Base-by-base conservation (phyloP, 2,113 vertebrate species). In the Caretta caretta region DNA sequence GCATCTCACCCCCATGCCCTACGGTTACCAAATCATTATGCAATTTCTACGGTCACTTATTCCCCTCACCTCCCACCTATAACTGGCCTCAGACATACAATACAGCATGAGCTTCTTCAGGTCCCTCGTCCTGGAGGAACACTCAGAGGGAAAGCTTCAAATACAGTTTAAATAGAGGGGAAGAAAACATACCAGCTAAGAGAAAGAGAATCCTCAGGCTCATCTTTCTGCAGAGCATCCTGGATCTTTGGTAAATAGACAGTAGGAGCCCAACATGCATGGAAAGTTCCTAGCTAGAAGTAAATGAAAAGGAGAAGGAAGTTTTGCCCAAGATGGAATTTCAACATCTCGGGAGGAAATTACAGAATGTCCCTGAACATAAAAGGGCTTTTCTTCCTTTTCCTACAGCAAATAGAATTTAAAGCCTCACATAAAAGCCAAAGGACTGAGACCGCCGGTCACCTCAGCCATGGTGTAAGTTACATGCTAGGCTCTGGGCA, bases 151-250 rank as follows among this genome's bases (percentile, higher is more conserved):
- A 81, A 81, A 53, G 48, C 80, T 46, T 69, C 59, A 7, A 53
- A 2, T 4, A 49, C 1, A 42, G 12, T 1, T 16, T 1, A 0
- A n/a, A 42, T 0, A 1, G 59, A 42, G 24, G 6, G 0, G n/a
- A 59, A 35, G 62, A 29, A 3, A 83, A 92, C n/a, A 3, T n/a
- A 92, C 95, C 93, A 1, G 59, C 29, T 29, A 90, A 3, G 6
- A 96, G 72, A 51, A 96, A 27, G 6, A 96, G 79, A 42, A 95
- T 16, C 82, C 50, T 69, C 92, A 83, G 29, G 49, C 35, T 78
- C 81, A 80, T 62, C 50, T 14, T 91, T 46, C 54, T 46, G 38
- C 17, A 1, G 80, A 78, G n/a, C 62, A 76, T 76, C 31, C 31
- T 0, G 19, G 83, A 27, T 31, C 24, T 13, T 29, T 38, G 42